Evolutionary conservation across 2,797 vertebrate species (phyloP).

Genomic region (Poecilia velifera): DNA sequence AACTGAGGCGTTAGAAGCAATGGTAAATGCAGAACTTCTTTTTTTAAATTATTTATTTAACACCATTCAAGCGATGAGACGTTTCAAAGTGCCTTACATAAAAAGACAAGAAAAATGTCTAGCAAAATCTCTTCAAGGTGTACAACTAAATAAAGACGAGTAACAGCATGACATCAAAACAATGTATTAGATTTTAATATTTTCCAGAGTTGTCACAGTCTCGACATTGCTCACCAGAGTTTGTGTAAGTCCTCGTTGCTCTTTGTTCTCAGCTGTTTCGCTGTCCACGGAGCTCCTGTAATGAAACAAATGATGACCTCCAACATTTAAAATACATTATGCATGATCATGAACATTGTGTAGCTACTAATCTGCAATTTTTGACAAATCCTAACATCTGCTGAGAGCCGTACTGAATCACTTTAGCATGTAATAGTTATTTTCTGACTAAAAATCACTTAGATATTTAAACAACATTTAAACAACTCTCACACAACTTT

Average conservation of each 20-base stretch:
- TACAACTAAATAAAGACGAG: neutral
- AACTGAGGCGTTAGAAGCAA: constrained; percentile 9
- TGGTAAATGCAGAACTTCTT: neutral
- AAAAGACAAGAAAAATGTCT: neutral
- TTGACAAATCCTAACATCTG: neutral
- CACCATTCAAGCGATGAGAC: neutral
- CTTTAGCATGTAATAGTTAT: neutral
- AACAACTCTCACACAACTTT: neutral
- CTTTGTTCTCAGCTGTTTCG: constrained; percentile 89
- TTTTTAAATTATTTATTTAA: neutral
- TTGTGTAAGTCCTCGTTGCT: constrained; percentile 96
- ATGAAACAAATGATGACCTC: constrained; percentile 17
- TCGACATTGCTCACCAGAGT: constrained; percentile 87
- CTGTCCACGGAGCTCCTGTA: constrained; percentile 91
- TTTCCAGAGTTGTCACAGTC: neutral
- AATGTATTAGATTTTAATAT: neutral
- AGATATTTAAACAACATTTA: neutral
- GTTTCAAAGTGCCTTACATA: neutral
- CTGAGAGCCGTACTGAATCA: neutral
- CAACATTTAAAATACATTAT: neutral
- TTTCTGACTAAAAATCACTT: neutral
- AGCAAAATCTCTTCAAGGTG: neutral
- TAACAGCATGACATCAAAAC: neutral
- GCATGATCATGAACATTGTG: neutral
- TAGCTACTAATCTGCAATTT: neutral